Conservation (phyloP, 2,797 vertebrate genomes). For the Pangasius krempfi region DNA sequence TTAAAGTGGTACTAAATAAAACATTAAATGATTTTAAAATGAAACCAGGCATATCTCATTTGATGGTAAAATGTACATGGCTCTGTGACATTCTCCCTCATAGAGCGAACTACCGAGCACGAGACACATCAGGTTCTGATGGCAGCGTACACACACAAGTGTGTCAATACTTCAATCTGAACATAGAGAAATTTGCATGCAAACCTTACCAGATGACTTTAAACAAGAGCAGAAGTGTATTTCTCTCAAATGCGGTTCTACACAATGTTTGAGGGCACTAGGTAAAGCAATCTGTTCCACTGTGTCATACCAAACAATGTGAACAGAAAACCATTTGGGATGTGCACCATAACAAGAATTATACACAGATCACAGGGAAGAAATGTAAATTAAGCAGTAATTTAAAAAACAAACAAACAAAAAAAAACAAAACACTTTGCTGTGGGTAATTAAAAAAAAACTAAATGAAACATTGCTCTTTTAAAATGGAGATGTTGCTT, state of each 20-base stretch:
- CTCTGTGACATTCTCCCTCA: neutral
- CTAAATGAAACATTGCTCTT: neutral
- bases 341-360: neutral
- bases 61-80: neutral
- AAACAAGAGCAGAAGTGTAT: too few relatives aligned
- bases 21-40: neutral
- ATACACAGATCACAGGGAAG: neutral
- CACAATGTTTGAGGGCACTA: neutral
- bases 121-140: neutral
- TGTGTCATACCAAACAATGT: neutral
- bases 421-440: neutral
- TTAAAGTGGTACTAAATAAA: neutral
- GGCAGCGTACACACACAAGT: neutral
- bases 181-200: neutral
- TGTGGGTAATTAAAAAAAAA: neutral
- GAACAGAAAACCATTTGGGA: neutral
- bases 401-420: too few relatives aligned
- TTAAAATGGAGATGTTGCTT: neutral
- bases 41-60: neutral
- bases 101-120: neutral
- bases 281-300: neutral
- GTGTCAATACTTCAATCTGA: neutral
- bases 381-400: neutral
- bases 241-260: neutral
- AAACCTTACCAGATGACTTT: neutral